These are phyloP conservation scores for Pygoscelis antarcticus DNA, from an alignment of 2,113 vertebrate species.

Conservation along the genomic window DNA sequence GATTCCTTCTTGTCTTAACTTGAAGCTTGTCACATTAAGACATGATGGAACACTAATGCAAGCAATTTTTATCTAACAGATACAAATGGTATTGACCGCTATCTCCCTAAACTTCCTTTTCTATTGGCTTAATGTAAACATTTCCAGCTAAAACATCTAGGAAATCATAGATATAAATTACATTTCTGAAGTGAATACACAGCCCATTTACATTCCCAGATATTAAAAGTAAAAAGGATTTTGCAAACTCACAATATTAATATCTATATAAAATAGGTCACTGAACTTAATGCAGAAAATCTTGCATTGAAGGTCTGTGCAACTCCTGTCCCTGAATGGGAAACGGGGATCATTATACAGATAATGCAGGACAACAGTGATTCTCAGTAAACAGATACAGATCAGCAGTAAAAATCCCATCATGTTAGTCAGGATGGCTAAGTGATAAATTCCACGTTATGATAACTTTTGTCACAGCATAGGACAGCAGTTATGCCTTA, in stretches of 20 bases:
- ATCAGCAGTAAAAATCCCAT: background rate
- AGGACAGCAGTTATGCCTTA: background rate
- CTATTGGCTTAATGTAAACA: background rate
- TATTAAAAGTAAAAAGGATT: background rate
- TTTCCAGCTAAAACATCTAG: background rate
- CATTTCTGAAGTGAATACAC: background rate
- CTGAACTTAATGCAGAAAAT: background rate
- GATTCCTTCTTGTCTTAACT: conserved; percentile 19
- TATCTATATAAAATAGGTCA: background rate
- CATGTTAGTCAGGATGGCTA: background rate
- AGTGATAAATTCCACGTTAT: background rate
- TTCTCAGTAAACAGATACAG: background rate
- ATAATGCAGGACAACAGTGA: background rate
- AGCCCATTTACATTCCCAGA: background rate
- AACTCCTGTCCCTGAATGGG: background rate
- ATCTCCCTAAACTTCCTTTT: background rate
- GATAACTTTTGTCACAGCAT: background rate
- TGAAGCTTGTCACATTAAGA: conserved; percentile 46
- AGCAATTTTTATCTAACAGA: conserved; percentile 33
- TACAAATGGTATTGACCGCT: conserved; percentile 16
- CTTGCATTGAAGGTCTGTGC: background rate
- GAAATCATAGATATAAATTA: background rate
- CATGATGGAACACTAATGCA: conserved; percentile 5
- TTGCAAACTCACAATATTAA: background rate
- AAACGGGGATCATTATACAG: background rate